A percentile compares a stretch with the other conserved stretches of the same genome.
Evolutionary conservation across 2,888 invertebrate species (phyloP).

Genomic region (Mimas tiliae): DNA sequence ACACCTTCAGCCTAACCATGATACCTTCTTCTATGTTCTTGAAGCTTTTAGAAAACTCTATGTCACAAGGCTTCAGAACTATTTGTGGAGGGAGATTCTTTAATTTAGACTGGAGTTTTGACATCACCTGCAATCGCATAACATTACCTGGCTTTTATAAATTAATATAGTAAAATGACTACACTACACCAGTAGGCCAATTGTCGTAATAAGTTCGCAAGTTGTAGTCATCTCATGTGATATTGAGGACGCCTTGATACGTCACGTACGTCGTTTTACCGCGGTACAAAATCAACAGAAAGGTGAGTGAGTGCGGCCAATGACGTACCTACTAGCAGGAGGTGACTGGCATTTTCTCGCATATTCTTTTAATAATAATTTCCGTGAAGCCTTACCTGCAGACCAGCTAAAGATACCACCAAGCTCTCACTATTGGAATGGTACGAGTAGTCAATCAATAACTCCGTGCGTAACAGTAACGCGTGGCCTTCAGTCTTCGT

Average conservation of each 20-base stretch:
- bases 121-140: conserved; percentile 65
- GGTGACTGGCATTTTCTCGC: not conserved
- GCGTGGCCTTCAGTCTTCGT: conserved; percentile 86
- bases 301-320: too few relatives aligned
- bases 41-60: conserved; percentile 87
- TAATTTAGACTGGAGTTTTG: conserved; percentile 84
- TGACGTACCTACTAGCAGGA: too few relatives aligned
- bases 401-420: conserved; percentile 75
- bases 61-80: conserved; percentile 88
- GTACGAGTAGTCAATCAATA: conserved; percentile 88
- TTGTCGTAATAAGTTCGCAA: too few relatives aligned
- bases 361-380: not conserved
- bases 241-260: too few relatives aligned
- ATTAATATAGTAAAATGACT: too few relatives aligned
- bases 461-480: conserved; percentile 88
- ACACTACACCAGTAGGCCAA: too few relatives aligned
- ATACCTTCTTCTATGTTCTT: conserved; percentile 87
- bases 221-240: too few relatives aligned
- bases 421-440: conserved; percentile 87
- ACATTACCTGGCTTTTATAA: too few relatives aligned
- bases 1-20: conserved; percentile 86
- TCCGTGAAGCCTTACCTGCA: conserved; percentile 44
- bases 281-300: too few relatives aligned
- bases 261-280: too few relatives aligned
- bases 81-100: conserved; percentile 83